Evolutionary conservation across 1,140 invertebrate genomes (phyloP).

Genomic region (Apocrypta bakeri): DNA sequence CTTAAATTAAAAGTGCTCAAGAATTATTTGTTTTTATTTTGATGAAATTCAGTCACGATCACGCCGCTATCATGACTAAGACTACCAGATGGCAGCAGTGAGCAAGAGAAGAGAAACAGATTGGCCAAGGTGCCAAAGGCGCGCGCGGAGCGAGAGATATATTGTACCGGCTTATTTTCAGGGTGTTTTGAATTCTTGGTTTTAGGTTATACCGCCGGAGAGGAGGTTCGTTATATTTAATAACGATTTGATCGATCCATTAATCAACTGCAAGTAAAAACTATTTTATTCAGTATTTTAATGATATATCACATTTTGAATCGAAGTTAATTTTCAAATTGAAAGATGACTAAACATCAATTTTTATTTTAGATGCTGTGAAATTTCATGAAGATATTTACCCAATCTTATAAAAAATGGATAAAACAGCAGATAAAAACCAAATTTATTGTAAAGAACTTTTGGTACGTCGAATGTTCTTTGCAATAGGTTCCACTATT

Average conservation of each 20-base stretch:
- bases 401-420: slow-evolving; percentile 8
- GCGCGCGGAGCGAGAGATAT: too few species aligned
- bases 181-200: slow-evolving; percentile 38
- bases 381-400: neutral
- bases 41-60: too few species aligned
- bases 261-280: too few species aligned
- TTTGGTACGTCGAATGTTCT: slow-evolving; percentile 70
- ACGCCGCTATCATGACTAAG: too few species aligned
- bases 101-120: neutral
- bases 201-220: slow-evolving; percentile 38
- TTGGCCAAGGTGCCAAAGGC: neutral
- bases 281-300: too few species aligned
- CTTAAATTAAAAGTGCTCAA: too few species aligned
- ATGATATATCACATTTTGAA: too few species aligned
- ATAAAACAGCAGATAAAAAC: slow-evolving; percentile 51
- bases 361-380: slow-evolving; percentile 27
- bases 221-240: too few species aligned
- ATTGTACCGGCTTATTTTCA: slow-evolving; percentile 8
- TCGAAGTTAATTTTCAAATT: too few species aligned
- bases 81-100: slow-evolving; percentile 14
- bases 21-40: too few species aligned
- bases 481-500: slow-evolving; percentile 72
- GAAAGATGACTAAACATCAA: neutral
- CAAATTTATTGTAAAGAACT: slow-evolving; percentile 69
- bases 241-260: too few species aligned